Evolutionary conservation across 2,797 vertebrate genomes (phyloP), one percentile per base, ranked within the genome.

Genomic region (Microctenopoma steveboyesi): DNA sequence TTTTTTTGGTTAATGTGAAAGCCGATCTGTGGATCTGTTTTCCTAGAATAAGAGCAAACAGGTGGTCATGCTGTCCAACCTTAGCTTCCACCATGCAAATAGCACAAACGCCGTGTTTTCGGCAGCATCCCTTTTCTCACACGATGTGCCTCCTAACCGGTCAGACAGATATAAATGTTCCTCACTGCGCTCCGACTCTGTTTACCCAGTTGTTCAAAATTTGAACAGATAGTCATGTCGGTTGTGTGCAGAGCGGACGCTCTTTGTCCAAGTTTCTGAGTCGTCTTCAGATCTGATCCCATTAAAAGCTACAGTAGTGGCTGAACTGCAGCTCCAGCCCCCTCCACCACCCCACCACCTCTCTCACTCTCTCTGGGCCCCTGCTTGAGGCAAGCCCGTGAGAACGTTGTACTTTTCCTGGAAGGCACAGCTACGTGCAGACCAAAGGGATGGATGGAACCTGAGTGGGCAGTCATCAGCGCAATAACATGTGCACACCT

Each of bases 401-500:
- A 90, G 90, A 92, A 89, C 58, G 66, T 59, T 82, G 82, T 81
- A 83, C 87, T 88, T 92, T 92, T 92, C 89, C 90, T 91, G 90
- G 90, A 91, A 91, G 83, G 84, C 87, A 77, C 76, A 64, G 79
- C 86, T 91, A 84, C 79, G 81, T 89, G 89, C 88, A 78, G 74
- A 87, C 80, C 71, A 69, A 81, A 76, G 76, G 85, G 86, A 85
- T 79, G 80, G 81, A 79, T 88, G 85, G 89, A 92, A 90, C 89
- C 87, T 75, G 90, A 90, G 87, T 70, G 83, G 84, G 81, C 45
- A 89, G 85, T 89, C 88, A 88, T 89, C 90, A 87, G 89, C 65
- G 72, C 89, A 91, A 92, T 88, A 91, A 93, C 88, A 91, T 83
- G 85, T 81, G 88, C 73, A 83, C 81, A 93, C 89, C 90, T 92